Evolutionary conservation across 53 echinoderm and acorn worm species (phyloP), one percentile per base, ranked within the genome.

Genomic region (Arbacia lixula): DNA sequence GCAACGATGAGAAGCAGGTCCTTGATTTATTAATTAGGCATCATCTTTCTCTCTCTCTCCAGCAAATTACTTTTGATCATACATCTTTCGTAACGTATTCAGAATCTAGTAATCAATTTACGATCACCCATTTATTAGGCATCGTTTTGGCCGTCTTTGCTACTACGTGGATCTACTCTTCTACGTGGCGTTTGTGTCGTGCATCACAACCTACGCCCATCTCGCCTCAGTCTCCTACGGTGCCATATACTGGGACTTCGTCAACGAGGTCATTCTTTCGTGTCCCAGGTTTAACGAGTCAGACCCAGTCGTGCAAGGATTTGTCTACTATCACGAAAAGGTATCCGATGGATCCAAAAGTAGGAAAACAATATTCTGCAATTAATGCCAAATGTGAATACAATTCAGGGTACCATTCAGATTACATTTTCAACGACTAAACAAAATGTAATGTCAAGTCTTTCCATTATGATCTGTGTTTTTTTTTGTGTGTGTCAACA

Each of bases 81-180:
- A n/a, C n/a, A n/a, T 51, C 19, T 12, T 51, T 51, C 52, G 19
- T 51, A 11, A 51, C 19, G 19, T 51, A 12, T 51, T 51, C 12
- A 12, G 19, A 51, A 19, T 51, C 19, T 12, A 11, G 12, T 12
- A 51, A 12, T 12, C 52, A 51, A 12, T 51, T n/a, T n/a, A n/a
- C n/a, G n/a, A n/a, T n/a, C n/a, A n/a, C n/a, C n/a, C n/a, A n/a
- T 42, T 12, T 43, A 17, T 32, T 33, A 79, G 79, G 79, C 34
- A 60, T 60, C 38, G 50, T 20, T 79, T 79, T 38, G 79, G 37
- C 1, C 60, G 79, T 17, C 11, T 79, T 29, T 42, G 57, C 19
- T 79, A 55, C 79, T 79, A 58, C 79, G 39, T 38, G 19, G 62
- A 79, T 33, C 50, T 79, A 25, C 36, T 79, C 1, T 36, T 79